These are phyloP conservation scores for Berghia stephanieae DNA, from an alignment of 1,140 invertebrate species.

Conservation along the genomic window DNA sequence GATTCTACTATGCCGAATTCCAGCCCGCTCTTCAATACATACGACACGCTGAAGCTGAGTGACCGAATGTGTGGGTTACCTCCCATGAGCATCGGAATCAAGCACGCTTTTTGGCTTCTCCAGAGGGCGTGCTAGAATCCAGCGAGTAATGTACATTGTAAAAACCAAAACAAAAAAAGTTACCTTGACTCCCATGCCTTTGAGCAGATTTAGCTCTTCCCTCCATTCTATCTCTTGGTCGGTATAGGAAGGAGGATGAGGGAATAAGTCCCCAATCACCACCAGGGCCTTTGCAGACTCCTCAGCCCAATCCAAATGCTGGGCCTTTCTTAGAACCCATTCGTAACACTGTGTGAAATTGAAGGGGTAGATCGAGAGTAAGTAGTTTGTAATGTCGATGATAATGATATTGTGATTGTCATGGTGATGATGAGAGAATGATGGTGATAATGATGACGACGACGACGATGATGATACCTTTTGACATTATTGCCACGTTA, in stretches of 20 bases:
- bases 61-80: neutral
- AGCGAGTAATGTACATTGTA: neutral
- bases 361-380: neutral
- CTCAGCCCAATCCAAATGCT: conserved; percentile 60
- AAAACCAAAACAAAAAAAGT: neutral
- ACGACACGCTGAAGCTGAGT: neutral
- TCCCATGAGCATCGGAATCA: too few relatives aligned
- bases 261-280: conserved; percentile 57
- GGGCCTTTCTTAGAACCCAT: conserved; percentile 54
- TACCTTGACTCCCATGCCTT: conserved; percentile 60
- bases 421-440: too few relatives aligned
- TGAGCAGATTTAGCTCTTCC: conserved; percentile 51
- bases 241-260: conserved; percentile 56
- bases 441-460: too few relatives aligned
- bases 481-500: too few relatives aligned
- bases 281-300: conserved; percentile 61
- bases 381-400: too few relatives aligned
- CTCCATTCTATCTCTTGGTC: conserved; percentile 54
- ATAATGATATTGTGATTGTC: too few relatives aligned
- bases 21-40: neutral
- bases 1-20: too few relatives aligned
- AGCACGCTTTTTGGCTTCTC: too few relatives aligned
- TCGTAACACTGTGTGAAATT: conserved; percentile 52
- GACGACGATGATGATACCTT: too few relatives aligned
- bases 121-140: too few relatives aligned